Evolutionary conservation across 2,113 vertebrate species (phyloP).

Genomic region (Anguilla japonica): DNA sequence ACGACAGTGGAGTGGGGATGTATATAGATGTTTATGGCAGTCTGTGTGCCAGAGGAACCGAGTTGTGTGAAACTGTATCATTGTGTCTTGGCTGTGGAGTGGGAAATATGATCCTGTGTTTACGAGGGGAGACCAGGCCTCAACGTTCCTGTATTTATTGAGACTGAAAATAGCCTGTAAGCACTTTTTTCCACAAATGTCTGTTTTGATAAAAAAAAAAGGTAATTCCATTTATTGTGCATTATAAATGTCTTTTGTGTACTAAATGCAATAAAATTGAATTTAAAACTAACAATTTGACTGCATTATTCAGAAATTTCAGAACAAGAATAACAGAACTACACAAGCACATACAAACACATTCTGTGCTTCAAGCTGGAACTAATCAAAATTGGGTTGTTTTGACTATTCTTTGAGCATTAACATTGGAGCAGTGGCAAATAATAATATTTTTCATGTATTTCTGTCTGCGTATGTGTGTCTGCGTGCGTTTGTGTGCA

Average conservation of each 20-base stretch:
- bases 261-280: slow-evolving; percentile 82
- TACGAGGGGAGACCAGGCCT: slow-evolving; percentile 73
- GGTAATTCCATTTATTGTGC: slow-evolving; percentile 83
- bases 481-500: no score
- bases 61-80: slow-evolving; percentile 79
- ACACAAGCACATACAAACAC: not conserved
- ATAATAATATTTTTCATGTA: not conserved
- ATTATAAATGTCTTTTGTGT: slow-evolving; percentile 94
- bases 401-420: slow-evolving; percentile 2
- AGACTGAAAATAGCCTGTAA: slow-evolving; percentile 90
- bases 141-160: slow-evolving; percentile 93
- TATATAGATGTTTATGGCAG: slow-evolving; percentile 56
- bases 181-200: slow-evolving; percentile 91
- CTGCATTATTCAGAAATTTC: slow-evolving; percentile 10
- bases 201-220: slow-evolving; percentile 84
- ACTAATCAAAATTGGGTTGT: slow-evolving; percentile 19
- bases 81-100: slow-evolving; percentile 80
- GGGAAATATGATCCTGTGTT: slow-evolving; percentile 76
- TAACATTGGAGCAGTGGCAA: not conserved
- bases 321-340: not conserved
- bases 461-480: slow-evolving; percentile 16
- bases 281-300: slow-evolving; percentile 50
- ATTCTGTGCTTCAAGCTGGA: not conserved
- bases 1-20: slow-evolving; percentile 51
- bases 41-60: slow-evolving; percentile 62